phyloP scores from a whole-genome alignment of 2,797 vertebrate genomes.

The Liasis olivaceus region DNA sequence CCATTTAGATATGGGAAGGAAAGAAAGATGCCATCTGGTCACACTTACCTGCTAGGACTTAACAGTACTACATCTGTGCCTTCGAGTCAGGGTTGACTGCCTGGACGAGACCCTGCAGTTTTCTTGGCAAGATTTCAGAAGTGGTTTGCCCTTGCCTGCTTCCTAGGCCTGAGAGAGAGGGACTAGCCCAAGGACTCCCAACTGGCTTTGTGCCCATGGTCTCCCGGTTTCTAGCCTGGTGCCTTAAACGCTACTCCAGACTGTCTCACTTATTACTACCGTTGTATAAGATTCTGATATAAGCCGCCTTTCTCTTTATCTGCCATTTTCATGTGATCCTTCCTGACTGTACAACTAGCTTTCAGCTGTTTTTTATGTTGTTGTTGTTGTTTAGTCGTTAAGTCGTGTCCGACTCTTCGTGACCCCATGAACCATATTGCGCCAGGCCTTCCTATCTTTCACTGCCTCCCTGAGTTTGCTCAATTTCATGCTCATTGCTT shows the following conservation, averaged over 20 bases:
- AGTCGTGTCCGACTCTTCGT: too few relatives aligned
- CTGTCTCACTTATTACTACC: not conserved
- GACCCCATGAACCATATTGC: too few relatives aligned
- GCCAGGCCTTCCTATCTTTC: too few relatives aligned
- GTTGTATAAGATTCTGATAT: not conserved
- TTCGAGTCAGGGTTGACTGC: not conserved
- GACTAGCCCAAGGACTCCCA: not conserved
- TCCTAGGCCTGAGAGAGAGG: not conserved
- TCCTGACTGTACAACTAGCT: not conserved
- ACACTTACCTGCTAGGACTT: not conserved
- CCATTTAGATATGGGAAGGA: not conserved
- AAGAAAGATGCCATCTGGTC: not conserved
- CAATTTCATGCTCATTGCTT: too few relatives aligned
- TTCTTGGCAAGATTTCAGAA: not conserved
- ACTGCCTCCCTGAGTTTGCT: too few relatives aligned
- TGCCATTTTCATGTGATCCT: not conserved
- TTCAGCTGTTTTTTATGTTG: not conserved
- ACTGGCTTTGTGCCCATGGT: not conserved
- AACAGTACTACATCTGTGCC: not conserved
- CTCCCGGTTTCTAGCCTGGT: not conserved
- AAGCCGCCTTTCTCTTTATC: not conserved
- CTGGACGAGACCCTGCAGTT: not conserved
- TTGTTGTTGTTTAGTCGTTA: too few relatives aligned
- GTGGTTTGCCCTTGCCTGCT: not conserved
- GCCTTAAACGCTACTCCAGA: not conserved